A percentile compares a stretch with the other conserved stretches of the same genome.
phyloP scores from a whole-genome alignment of 2,797 vertebrate genomes.

The Labroides dimidiatus region DNA sequence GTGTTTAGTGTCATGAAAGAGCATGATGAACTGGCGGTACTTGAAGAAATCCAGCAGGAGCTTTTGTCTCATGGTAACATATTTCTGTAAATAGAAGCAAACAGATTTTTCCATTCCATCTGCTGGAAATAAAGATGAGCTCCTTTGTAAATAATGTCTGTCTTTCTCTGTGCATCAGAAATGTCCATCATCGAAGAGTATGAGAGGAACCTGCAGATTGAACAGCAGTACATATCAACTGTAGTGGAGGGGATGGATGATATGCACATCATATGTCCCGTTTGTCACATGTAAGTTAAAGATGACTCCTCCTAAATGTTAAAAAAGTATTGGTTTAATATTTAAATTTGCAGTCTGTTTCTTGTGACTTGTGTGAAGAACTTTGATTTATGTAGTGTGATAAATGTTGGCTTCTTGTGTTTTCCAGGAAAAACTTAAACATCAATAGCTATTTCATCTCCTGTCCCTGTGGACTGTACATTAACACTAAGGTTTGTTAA shows the following conservation, averaged over 20 bases:
- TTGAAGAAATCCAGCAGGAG: constrained; percentile 94
- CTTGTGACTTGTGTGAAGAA: not conserved
- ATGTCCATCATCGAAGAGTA: constrained; percentile 87
- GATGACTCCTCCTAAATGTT: too few relatives aligned
- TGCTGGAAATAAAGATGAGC: not conserved
- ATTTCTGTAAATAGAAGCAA: too few relatives aligned
- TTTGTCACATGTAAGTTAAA: constrained; percentile 88
- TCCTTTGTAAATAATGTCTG: not conserved
- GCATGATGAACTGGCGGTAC: constrained; percentile 82
- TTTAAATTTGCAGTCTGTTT: not conserved
- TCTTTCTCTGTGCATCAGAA: constrained; percentile 77
- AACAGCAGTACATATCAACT: constrained; percentile 88
- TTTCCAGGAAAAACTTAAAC: constrained; percentile 87
- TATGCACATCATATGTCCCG: constrained; percentile 88
- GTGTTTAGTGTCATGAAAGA: constrained; percentile 77
- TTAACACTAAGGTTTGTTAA: constrained; percentile 86
- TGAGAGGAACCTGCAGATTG: constrained; percentile 87
- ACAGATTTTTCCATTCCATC: not conserved
- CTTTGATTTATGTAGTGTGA: not conserved
- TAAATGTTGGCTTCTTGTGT: constrained; percentile 18
- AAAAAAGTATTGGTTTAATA: not conserved
- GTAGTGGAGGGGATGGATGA: constrained; percentile 87
- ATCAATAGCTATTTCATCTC: constrained; percentile 82
- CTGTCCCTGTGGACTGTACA: constrained; percentile 90
- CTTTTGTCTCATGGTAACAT: constrained; percentile 86